Evolutionary conservation across 2,888 invertebrate species (phyloP), one percentile per base, ranked within the genome.

Genomic region (Caenorhabditis auriculariae): DNA sequence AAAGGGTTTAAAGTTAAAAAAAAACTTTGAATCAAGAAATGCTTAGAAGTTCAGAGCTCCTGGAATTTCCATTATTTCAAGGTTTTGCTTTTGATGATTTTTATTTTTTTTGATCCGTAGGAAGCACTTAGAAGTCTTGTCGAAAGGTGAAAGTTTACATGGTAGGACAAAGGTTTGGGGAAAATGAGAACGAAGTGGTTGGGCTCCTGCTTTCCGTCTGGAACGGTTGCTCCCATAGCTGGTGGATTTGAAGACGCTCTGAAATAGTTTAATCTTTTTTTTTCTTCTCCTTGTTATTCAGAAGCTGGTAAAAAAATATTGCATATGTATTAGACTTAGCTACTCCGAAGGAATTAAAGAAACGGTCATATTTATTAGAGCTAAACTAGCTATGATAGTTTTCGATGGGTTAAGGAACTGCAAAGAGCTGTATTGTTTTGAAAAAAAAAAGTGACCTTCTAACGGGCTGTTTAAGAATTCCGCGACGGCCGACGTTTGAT

Each of bases 121-220:
- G n/a, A n/a, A n/a, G n/a, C n/a, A n/a, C n/a, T n/a, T n/a, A n/a
- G n/a, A n/a, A n/a, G n/a, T n/a, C n/a, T n/a, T n/a, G n/a, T n/a
- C n/a, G n/a, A n/a, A n/a, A n/a, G n/a, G n/a, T n/a, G n/a, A 0
- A 4, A 28, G 24, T 23, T 24, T 38, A 57, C 61, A 29, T 61
- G 53, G 43, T 42, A 56, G n/a, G 29, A 50, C n/a, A 43, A 23
- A 37, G 44, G 48, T 26, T 56, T 61, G 26, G 61, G 61, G 48
- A 49, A 56, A 37, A 61, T 61, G 27, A 61, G 57, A 44, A 57
- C 47, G 46, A 61, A 61, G 21, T 61, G n/a, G n/a, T n/a, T n/a
- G n/a, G n/a, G n/a, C n/a, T n/a, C n/a, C n/a, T n/a, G n/a, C n/a
- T n/a, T n/a, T n/a, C n/a, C n/a, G n/a, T n/a, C n/a, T n/a, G n/a